Percentiles rank a stretch among this genome's conserved stretches.
phyloP scores from a whole-genome alignment of 2,113 vertebrate genomes.

The Percina caprodes region DNA sequence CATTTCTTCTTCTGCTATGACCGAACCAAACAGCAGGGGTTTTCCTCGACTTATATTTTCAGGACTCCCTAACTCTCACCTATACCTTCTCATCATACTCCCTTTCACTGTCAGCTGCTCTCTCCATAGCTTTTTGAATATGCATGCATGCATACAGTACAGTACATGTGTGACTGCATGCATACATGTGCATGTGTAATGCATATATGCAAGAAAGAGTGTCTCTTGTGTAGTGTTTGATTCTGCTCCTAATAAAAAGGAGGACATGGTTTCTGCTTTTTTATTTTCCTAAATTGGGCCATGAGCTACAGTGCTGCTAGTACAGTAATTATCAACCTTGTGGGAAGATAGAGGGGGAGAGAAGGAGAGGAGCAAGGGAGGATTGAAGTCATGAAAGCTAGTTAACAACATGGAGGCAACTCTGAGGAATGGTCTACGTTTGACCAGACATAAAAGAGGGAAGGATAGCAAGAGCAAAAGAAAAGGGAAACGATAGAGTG shows the following conservation, averaged over 20 bases:
- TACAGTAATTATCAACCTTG: constrained; percentile 76
- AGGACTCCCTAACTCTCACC: constrained; percentile 69
- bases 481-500: constrained; percentile 42
- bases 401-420: constrained; percentile 47
- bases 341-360: constrained; percentile 55
- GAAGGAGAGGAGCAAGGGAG: constrained; percentile 30
- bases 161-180: background rate
- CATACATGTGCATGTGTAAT: constrained; percentile 7
- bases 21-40: constrained; percentile 71
- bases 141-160: background rate
- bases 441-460: constrained; percentile 43
- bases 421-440: constrained; percentile 27
- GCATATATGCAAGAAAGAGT: constrained; percentile 23
- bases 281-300: constrained; percentile 74
- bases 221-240: constrained; percentile 60
- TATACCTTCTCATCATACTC: constrained; percentile 12
- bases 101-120: constrained; percentile 7
- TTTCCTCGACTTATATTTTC: constrained; percentile 73
- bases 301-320: constrained; percentile 72
- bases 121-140: background rate
- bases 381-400: constrained; percentile 30
- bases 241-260: constrained; percentile 70
- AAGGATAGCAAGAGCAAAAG: constrained; percentile 1
- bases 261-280: constrained; percentile 61
- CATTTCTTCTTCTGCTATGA: constrained; percentile 69